Conservation (phyloP, 2,113 vertebrate species). For the Pelecanoides urinatrix region DNA sequence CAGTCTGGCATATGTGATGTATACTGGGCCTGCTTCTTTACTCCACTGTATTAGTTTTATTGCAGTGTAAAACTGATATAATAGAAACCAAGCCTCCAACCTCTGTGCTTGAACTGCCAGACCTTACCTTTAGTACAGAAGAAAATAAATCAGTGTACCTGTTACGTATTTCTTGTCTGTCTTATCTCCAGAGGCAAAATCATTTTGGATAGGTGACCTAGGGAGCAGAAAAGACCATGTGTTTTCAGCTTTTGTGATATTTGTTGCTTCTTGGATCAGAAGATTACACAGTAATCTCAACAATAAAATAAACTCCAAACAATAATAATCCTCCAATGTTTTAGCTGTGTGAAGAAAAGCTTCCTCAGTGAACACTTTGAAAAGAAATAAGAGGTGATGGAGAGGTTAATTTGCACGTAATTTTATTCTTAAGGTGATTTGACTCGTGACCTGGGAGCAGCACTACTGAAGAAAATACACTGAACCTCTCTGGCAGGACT, state of each 20-base stretch:
- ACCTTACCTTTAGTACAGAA: background rate
- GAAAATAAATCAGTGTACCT: background rate
- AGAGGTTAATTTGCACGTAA: background rate
- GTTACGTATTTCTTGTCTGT: background rate
- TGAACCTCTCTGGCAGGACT: background rate
- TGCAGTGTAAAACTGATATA: background rate
- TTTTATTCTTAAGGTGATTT: background rate
- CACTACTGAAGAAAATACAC: background rate
- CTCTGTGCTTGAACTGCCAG: background rate
- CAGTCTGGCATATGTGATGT: background rate
- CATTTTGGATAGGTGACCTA: background rate
- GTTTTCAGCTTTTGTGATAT: background rate
- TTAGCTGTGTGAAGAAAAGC: background rate
- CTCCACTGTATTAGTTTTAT: background rate
- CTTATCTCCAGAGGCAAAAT: conserved; percentile 5
- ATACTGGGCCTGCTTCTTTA: background rate
- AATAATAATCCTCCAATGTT: background rate
- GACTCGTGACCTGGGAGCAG: background rate
- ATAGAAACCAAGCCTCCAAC: background rate
- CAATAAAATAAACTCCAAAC: background rate
- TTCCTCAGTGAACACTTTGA: background rate
- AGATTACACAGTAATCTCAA: background rate
- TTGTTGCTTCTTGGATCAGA: background rate
- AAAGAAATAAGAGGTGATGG: background rate
- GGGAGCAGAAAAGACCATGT: background rate